Evolutionary conservation across 2,888 invertebrate genomes (phyloP), one percentile per base, ranked within the genome.

Genomic region (Ischnus inquisitorius): DNA sequence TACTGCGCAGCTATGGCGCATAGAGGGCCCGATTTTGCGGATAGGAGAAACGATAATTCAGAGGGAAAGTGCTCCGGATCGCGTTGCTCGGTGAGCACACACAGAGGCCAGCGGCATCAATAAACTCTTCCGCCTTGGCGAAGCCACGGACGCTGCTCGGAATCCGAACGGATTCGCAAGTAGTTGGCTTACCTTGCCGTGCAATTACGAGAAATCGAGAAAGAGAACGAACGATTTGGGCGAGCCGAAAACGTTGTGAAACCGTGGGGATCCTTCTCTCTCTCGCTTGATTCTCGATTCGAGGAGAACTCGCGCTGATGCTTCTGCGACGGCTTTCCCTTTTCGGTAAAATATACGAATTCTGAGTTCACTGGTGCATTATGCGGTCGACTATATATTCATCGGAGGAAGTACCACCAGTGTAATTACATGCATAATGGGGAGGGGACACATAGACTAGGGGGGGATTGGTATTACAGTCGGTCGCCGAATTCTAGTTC

Each of bases 301-400:
- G 68, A 80, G 77, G 19, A 72, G 62, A 72, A 62, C 62, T 64
- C 65, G 65, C 28, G 43, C 68, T 72, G 22, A 43, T 67, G 69
- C 77, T 71, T 72, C 39, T 46, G 54, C 68, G 46, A 74, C 43
- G 34, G 68, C 68, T 62, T 68, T 39, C 62, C 60, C 68, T 46
- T 74, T 46, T 54, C 57, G 65, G 77, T 77, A 69, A 84, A 84
- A 84, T 83, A 77, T 78, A 78, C 68, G 80, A 77, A 74, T 64
- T 83, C 60, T 57, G 25, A 51, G 74, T 78, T 78, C 76, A 71
- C 76, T 65, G 64, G 65, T 76, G 71, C 69, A 81, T 54, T 76
- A 76, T 51, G 62, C 76, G 71, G 54, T 71, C 65, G 57, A 69
- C 69, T 71, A 71, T 77, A 83, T 57, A 19, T 64, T 34, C 41